Evolutionary conservation across 92 coral and sea anemone species (phyloP), one percentile per base, ranked within the genome.

Genomic region (Zoanthus solanderi): DNA sequence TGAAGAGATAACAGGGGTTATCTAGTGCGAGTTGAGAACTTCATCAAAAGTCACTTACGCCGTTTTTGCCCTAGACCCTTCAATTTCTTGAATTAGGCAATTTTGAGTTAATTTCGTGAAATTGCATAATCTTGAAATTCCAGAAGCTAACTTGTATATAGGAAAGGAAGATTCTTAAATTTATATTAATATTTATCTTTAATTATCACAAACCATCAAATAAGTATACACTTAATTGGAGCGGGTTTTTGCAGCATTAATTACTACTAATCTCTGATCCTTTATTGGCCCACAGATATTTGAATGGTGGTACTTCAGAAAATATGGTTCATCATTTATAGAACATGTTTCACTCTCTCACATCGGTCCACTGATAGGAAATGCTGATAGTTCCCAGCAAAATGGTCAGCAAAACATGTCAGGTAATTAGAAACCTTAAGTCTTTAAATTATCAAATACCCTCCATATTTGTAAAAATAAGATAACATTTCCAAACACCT

Each of bases 271-370:
- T 63, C 17, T 29, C 7, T 0, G 58, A 53, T 53, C 58, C 58
- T 53, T 29, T 80, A 44, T 28, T 81, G 15, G 66, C 50, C 29
- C 83, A 31, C 68, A 97, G 99, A 94, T 97, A 83, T 97, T 97
- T 95, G 99, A 97, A 89, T 90, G 98, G 98, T 97, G 99, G 99
- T 97, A 97, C 85, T 97, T 97, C 84, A 93, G 96, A 66, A 95
- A 94, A 89, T 97, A 97, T 84, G 99, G 98, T 48, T 92, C 97
- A 6, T 97, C 99, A 16, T 97, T 97, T 76, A 97, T 97, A 81
- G 99, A 97, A 71, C 99, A 97, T 83, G 89, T 97, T 71, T 97
- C 99, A 9, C 88, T 97, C 17, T 92, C 96, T 18, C 98, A 97
- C 69, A 93, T 97, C 71, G 99, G 98, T 45, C 99, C 99, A 10